Base-by-base conservation (phyloP, 2,113 vertebrate species). In the Hylia prasina region DNA sequence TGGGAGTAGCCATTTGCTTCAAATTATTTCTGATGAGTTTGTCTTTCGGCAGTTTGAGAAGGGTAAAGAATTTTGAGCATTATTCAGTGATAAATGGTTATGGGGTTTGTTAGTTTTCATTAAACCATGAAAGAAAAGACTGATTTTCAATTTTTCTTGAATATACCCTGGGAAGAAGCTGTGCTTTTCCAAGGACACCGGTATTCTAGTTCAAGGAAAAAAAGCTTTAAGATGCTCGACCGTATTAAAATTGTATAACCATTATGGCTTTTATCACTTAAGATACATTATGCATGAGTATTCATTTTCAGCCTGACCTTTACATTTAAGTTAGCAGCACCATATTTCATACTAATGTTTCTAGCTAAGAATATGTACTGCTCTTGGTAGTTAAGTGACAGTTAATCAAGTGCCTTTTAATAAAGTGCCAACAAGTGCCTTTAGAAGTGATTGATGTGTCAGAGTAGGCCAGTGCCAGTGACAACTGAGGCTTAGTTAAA, bases 271-370 rank as follows among this genome's bases (percentile, higher is more conserved):
- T 93, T 95, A 79, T 83, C 68, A 39, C 85, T 95, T 92, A 86
- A 75, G 56, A 94, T 95, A 68, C 48, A 95, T 95, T 89, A 93
- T 94, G 68, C 56, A 92, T 92, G 72, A 89, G 54, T 75, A 78
- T 83, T 96, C 82, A 48, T 80, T 96, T 86, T 86, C 90, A 86
- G 82, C 44, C 56, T 94, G 92, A 95, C 91, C 47, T 96, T 95
- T 84, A 82, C 39, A 77, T 53, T 89, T 47, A 86, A 78, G 71
- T 57, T 31, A 57, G 63, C 20, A 13, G 50, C n/a, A 31, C 64
- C 81, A 35, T 79, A 53, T 87, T 95, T 94, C 92, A 77, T 92
- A 66, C 65, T 88, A 88, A 82, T 11, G 2, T 92, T 94, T 87
- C 78, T 82, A 54, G 61, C 47, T 95, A 88, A 68, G 69, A 63